phyloP scores from a whole-genome alignment of 2,797 vertebrate species.

The Rhinatrema bivittatum region DNA sequence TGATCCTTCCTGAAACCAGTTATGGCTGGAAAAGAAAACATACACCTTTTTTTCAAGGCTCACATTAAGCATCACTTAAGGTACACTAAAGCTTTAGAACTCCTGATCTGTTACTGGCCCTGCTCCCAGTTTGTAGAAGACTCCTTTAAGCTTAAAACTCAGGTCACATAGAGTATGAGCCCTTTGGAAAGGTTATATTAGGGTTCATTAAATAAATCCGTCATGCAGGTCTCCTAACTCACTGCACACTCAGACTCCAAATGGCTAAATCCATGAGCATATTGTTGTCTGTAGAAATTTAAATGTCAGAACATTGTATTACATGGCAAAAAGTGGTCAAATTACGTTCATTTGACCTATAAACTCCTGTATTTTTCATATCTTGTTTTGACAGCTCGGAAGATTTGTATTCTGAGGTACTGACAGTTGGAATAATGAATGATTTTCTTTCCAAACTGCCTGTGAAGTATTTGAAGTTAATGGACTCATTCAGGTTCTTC shows the following conservation, averaged over 20 bases:
- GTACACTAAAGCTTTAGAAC: too few relatives aligned
- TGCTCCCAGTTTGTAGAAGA: too few relatives aligned
- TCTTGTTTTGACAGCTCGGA: conserved; percentile 26
- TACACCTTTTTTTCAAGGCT: too few relatives aligned
- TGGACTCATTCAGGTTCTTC: conserved; percentile 69
- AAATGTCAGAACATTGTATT: conserved; percentile 2
- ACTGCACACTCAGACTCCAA: neutral
- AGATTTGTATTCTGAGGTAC: conserved; percentile 34
- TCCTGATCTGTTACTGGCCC: too few relatives aligned
- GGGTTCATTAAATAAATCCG: neutral
- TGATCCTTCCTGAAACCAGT: too few relatives aligned
- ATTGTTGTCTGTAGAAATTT: neutral
- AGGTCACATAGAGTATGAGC: neutral
- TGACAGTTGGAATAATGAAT: conserved; percentile 45
- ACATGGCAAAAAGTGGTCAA: conserved; percentile 24
- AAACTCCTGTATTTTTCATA: conserved; percentile 27
- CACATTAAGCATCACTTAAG: too few relatives aligned
- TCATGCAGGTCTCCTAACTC: neutral
- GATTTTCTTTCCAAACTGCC: conserved; percentile 50
- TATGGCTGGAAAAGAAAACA: too few relatives aligned
- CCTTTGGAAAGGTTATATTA: neutral
- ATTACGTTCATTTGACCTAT: conserved; percentile 43
- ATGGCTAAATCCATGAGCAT: neutral
- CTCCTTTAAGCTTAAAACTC: neutral
- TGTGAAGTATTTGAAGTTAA: conserved; percentile 56